Base-by-base conservation (phyloP, 2,797 vertebrate genomes). In the Gadopsis bispinosus region DNA sequence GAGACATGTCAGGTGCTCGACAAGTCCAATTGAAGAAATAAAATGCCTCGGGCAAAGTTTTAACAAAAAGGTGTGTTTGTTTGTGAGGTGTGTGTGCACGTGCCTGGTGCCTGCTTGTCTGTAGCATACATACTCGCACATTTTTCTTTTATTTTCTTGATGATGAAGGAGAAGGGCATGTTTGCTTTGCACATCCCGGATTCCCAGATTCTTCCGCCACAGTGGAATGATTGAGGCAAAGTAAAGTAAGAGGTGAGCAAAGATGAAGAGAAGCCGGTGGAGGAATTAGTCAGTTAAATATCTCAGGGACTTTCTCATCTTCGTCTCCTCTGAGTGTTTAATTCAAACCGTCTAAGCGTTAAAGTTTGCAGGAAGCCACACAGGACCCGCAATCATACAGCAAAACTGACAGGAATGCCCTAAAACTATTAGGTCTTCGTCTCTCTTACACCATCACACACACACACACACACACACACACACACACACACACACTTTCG, bases 101-200 rank as follows among this genome's bases (percentile, higher is more conserved):
- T 64, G 53, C 31, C 26, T 26, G 26, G 29, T 17, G 51, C 41
- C 33, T 64, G 31, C 33, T 70, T 51, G 55, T 84, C 71, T 87
- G 66, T 2, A 43, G 61, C 69, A 77, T 62, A 69, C 67, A 69
- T 10, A 51, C 39, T 8, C 50, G 55, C 72, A 64, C 60, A 64
- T 59, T 50, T 72, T 62, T 81, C 56, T 48, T 80, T 65, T 69
- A 43, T 47, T 92, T 96, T 96, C 95, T 95, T 95, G 94, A 95
- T 95, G 92, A 29, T 75, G 33, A 89, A 93, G 90, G 91, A 89
- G 90, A 84, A 80, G 89, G 89, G 92, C 87, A 94, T 94, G 94
- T 95, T 94, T 93, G 90, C 93, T 95, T 93, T 93, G 80, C 75
- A 90, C 92, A 94, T 93, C 66, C 91, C 62, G 90, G 93, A 95